Evolutionary conservation across 37 sponge, comb jelly and placozoan species (phyloP).

Genomic region (Haliclona indistincta): DNA sequence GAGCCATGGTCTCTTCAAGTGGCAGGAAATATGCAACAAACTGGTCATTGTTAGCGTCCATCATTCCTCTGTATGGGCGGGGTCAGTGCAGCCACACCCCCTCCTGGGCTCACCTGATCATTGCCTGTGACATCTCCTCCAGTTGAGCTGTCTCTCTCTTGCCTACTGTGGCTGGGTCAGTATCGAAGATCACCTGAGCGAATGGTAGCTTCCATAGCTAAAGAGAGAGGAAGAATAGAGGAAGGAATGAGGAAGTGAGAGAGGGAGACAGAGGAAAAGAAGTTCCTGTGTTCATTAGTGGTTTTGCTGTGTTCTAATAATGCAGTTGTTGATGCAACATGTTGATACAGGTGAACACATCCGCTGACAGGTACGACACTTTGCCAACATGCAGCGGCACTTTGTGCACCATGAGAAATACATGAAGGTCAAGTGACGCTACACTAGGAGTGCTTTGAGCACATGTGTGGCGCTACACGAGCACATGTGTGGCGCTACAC

Average conservation of each 20-base stretch:
- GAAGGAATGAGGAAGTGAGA: not conserved
- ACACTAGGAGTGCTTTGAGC: no score
- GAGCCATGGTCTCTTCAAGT: conserved; percentile 82
- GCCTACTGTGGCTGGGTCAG: conserved; percentile 75
- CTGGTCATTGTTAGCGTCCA: conserved; percentile 97
- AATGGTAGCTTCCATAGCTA: conserved; percentile 95
- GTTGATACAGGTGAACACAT: no score
- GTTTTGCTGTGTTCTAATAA: no score
- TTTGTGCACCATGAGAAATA: no score
- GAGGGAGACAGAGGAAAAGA: not conserved
- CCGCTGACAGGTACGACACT: no score
- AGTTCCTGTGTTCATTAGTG: no score
- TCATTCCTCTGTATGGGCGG: conserved; percentile 84
- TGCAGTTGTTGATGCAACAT: no score
- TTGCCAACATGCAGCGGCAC: no score
- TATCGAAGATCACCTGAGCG: conserved; percentile 97
- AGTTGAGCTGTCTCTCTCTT: conserved; percentile 37
- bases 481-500: no score
- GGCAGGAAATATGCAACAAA: conserved; percentile 99
- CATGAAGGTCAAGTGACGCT: no score
- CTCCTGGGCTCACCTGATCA: conserved; percentile 88
- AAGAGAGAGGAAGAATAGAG: not conserved
- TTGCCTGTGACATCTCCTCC: conserved; percentile 89
- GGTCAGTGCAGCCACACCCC: no score
- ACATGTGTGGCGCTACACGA: no score